Percentiles rank a stretch among this genome's conserved stretches.
Conservation (phyloP, 35 echinoderm and acorn worm genomes). For the Hemicentrotus pulcherrimus region DNA sequence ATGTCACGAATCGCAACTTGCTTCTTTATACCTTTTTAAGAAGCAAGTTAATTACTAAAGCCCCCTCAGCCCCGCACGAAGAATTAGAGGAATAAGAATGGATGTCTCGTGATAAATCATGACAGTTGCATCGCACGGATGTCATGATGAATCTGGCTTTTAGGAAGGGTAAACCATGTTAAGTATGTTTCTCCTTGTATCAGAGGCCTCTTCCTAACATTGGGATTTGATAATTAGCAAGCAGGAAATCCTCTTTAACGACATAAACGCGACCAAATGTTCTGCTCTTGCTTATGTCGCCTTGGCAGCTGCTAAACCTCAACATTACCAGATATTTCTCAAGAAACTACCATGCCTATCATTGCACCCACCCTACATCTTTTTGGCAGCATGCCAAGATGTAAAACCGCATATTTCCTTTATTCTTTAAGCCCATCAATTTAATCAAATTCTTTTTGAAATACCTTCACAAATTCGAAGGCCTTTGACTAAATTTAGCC, state of each 20-base stretch:
- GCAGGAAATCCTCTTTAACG: background rate
- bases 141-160: background rate
- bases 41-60: too few relatives aligned
- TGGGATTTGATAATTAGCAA: background rate
- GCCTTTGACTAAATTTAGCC: constrained; percentile 14
- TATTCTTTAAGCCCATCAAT: background rate
- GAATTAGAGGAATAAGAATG: background rate
- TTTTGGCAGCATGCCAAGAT: background rate
- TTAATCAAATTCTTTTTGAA: background rate
- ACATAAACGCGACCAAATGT: background rate
- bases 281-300: background rate
- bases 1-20: too few relatives aligned
- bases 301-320: background rate
- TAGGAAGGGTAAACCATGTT: background rate
- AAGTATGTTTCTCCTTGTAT: background rate
- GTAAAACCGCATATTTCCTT: background rate
- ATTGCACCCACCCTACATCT: background rate
- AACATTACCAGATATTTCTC: background rate
- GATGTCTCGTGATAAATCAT: background rate
- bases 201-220: too few relatives aligned
- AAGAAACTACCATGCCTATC: background rate
- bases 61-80: too few relatives aligned
- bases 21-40: too few relatives aligned
- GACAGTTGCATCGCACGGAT: background rate
- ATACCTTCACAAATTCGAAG: background rate